Evolutionary conservation across 1,140 invertebrate genomes (phyloP).

Genomic region (Drosophila nikananu): DNA sequence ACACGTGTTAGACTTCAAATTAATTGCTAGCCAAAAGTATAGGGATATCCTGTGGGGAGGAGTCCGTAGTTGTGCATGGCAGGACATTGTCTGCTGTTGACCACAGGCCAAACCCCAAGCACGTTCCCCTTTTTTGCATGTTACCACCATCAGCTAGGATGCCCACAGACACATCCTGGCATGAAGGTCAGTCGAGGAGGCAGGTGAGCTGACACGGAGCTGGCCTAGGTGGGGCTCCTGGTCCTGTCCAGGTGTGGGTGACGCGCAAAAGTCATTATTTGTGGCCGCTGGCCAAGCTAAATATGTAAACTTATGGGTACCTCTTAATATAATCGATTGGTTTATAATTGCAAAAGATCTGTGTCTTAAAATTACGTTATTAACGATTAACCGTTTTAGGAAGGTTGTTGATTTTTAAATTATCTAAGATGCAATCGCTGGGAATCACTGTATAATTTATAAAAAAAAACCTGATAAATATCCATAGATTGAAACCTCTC

Average conservation of each 20-base stretch:
- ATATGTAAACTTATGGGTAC: constrained; percentile 6
- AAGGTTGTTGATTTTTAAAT: neutral
- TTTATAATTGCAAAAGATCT: neutral
- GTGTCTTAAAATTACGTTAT: too few species aligned
- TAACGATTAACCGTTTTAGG: too few species aligned
- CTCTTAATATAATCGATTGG: neutral
- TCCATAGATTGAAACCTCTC: neutral
- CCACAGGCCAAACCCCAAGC: constrained; percentile 72
- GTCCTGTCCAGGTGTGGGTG: constrained; percentile 30
- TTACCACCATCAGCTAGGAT: constrained; percentile 31
- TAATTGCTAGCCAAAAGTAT: constrained; percentile 78
- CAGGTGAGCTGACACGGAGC: constrained; percentile 17
- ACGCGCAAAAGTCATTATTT: constrained; percentile 79
- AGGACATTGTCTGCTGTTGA: constrained; percentile 58
- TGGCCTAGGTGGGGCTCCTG: constrained; percentile 13
- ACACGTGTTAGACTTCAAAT: constrained; percentile 71
- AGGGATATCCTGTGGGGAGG: constrained; percentile 15
- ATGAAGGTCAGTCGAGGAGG: constrained; percentile 48
- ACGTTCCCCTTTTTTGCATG: constrained; percentile 58
- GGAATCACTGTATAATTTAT: neutral
- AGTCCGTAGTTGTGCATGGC: constrained; percentile 6
- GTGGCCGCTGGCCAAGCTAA: constrained; percentile 60
- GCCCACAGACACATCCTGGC: constrained; percentile 14
- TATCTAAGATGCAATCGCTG: too few species aligned
- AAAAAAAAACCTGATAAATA: neutral